These are phyloP conservation scores for Atta texana DNA, from an alignment of 1,140 invertebrate genomes.

Conservation along the genomic window DNA sequence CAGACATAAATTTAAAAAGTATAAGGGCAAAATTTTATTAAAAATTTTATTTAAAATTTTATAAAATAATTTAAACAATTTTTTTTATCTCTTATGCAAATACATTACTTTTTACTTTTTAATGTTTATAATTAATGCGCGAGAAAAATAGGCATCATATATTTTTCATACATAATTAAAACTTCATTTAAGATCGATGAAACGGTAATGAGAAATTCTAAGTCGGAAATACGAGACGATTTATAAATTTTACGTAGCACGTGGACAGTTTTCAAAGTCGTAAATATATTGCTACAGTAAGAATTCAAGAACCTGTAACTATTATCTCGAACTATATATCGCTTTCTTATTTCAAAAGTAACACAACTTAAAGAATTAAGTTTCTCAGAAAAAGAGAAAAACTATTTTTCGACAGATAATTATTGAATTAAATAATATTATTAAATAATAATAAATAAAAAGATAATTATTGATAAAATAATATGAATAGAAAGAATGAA, in stretches of 20 bases:
- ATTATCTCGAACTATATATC: background rate
- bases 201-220: background rate
- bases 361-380: no score
- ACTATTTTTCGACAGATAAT: no score
- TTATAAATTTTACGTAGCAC: conserved; percentile 27
- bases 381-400: no score
- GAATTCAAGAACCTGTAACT: background rate
- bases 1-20: conserved; percentile 2
- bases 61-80: background rate
- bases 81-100: background rate
- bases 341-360: no score
- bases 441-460: no score
- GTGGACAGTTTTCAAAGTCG: background rate
- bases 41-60: no score
- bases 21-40: background rate
- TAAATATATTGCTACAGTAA: conserved; percentile 29
- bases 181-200: conserved; percentile 16
- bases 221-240: background rate
- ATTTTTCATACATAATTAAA: conserved; percentile 6
- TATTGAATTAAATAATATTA: no score
- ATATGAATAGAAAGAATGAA: no score
- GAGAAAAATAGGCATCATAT: background rate
- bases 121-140: background rate
- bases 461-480: no score
- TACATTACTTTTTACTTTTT: background rate